Base-by-base conservation (phyloP, 2,888 invertebrate genomes). In the Blastobasis adustella region DNA sequence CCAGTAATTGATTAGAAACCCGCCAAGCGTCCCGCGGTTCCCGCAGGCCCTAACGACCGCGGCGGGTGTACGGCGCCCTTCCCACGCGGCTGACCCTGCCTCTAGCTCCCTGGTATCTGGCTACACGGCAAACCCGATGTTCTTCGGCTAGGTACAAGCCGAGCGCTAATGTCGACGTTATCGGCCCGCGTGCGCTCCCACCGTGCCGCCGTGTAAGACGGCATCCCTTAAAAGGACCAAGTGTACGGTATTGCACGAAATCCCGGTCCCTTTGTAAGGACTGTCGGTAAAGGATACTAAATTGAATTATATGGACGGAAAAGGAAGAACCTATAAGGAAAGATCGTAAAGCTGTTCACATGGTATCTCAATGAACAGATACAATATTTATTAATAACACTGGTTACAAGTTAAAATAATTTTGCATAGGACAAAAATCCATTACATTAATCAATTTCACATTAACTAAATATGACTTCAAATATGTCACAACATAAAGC, bases 121-220 rank as follows among this genome's bases (percentile, higher is more conserved):
- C 23, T 23, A 73, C 76, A 74, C 54, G 67, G 58, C 63, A 59
- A 65, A 59, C 66, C 66, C 66, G 65, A 60, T 73, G 73, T 76
- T 72, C 60, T 59, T 45, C 59, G 58, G 56, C 62, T 60, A 56
- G 57, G 67, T 67, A 77, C 74, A 80, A 65, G 75, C 58, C 65
- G 57, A 67, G 63, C 62, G 69, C 69, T 73, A 71, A 79, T 76
- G 73, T 78, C 72, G 67, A 76, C 75, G 77, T 77, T 81, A 79
- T 78, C 70, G 71, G 52, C 57, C 23, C 23, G 23, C 23, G 23
- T 23, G 23, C 45, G 58, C 58, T 63, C 63, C 60, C 61, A 49
- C 55, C 61, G 53, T 23, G 23, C 23, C 23, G 57, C 60, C 58
- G 59, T 66, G 65, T 70, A 67, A 64, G 62, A 69, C 59, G 68